Percentiles rank a stretch among this genome's conserved stretches.
Evolutionary conservation across 2,888 invertebrate species (phyloP).

Genomic region (Heliconius erato): DNA sequence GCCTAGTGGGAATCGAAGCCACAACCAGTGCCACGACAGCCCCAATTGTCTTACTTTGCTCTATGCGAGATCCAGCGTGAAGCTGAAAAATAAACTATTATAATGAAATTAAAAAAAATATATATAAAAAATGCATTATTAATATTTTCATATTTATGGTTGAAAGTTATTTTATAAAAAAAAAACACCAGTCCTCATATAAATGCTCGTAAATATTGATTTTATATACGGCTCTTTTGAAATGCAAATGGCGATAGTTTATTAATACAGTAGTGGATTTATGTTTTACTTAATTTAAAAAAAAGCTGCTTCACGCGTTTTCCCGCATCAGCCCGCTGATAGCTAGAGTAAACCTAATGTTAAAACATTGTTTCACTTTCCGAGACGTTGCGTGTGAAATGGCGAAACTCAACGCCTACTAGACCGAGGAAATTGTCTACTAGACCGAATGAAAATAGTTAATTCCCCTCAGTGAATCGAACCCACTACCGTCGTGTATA

Average conservation of each 20-base stretch:
- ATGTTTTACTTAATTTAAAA: not conserved
- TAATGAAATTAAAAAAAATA: not conserved
- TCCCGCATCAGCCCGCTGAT: not conserved
- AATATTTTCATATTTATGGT: not conserved
- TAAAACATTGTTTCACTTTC: too few species aligned
- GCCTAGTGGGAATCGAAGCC: not conserved
- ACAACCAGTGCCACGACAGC: not conserved
- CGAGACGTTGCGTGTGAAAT: too few species aligned
- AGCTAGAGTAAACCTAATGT: too few species aligned
- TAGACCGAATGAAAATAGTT: too few species aligned
- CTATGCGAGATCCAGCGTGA: not conserved
- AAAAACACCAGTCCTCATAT: not conserved
- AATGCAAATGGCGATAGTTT: conserved; percentile 26
- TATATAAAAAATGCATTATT: not conserved
- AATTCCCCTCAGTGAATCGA: too few species aligned
- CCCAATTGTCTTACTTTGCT: not conserved
- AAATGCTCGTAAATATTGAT: conserved; percentile 24
- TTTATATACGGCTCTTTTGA: conserved; percentile 21
- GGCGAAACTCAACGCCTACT: too few species aligned
- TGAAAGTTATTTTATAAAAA: conserved; percentile 15
- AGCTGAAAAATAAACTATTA: not conserved
- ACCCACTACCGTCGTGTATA: too few species aligned
- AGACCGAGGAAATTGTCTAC: too few species aligned
- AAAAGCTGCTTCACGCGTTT: not conserved
- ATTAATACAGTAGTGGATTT: conserved; percentile 6